A percentile compares a stretch with the other conserved stretches of the same genome.
Conservation (phyloP, 2,113 vertebrate genomes). For the Arenaria interpres region DNA sequence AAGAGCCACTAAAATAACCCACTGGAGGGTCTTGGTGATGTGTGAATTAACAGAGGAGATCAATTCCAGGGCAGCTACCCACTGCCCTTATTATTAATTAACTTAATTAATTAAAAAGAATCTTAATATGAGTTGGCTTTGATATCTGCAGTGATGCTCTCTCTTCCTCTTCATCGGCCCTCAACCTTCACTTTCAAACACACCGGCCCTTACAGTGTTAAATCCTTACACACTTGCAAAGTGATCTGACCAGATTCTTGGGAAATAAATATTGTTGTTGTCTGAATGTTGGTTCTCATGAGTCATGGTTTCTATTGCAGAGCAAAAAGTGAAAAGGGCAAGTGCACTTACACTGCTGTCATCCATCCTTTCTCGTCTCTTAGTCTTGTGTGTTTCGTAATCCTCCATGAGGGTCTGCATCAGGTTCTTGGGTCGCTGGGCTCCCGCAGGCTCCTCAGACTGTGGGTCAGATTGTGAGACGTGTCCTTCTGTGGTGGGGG, state of each 20-base stretch:
- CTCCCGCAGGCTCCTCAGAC: constrained; percentile 85
- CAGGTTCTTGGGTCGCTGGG: constrained; percentile 89
- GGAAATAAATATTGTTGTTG: not conserved
- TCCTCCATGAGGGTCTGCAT: constrained; percentile 99
- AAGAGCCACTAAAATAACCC: not conserved
- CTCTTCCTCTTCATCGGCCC: not conserved
- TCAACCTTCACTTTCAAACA: not conserved
- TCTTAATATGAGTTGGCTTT: not conserved
- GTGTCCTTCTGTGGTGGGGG: constrained; percentile 87
- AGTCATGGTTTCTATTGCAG: not conserved
- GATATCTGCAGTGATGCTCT: not conserved
- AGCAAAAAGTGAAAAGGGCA: constrained; percentile 2
- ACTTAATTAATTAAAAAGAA: not conserved
- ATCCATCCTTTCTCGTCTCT: constrained; percentile 90
- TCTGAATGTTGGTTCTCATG: not conserved
- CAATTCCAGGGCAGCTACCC: not conserved
- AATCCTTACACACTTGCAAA: not conserved
- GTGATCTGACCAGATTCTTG: not conserved
- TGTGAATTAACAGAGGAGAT: not conserved
- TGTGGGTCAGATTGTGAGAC: constrained; percentile 77
- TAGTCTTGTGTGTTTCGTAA: constrained; percentile 95
- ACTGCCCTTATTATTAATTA: not conserved
- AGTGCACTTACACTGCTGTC: constrained; percentile 90
- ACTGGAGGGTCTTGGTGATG: not conserved
- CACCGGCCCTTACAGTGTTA: not conserved